Conservation (phyloP, 1,140 invertebrate species). For the Neodiprion fabricii region DNA sequence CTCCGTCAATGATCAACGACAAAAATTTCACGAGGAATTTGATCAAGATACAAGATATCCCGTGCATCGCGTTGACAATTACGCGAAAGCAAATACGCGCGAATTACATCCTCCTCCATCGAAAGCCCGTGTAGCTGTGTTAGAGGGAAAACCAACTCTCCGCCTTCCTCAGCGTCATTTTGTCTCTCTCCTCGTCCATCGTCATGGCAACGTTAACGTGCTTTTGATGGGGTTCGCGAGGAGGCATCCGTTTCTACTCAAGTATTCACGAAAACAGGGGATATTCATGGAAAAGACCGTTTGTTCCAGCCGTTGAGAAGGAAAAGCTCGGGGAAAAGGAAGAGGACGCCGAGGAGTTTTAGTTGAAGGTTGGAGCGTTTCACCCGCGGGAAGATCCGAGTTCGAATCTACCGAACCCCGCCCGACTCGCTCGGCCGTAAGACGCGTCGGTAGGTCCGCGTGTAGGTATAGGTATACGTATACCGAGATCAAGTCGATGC, state of each 20-base stretch:
- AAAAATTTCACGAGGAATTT: neutral
- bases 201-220: slow-evolving; percentile 47
- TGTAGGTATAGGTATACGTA: too few species aligned
- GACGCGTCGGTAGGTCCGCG: too few species aligned
- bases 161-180: too few species aligned
- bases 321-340: slow-evolving; percentile 22
- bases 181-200: neutral
- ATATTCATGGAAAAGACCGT: slow-evolving; percentile 16
- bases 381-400: neutral
- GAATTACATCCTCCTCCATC: too few species aligned
- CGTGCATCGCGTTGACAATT: too few species aligned
- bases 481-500: neutral
- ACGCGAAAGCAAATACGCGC: too few species aligned
- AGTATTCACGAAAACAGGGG: slow-evolving; percentile 42
- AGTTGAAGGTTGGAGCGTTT: slow-evolving; percentile 3
- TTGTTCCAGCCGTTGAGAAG: slow-evolving; percentile 25
- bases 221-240: slow-evolving; percentile 45
- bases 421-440: too few species aligned
- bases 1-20: too few species aligned
- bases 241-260: slow-evolving; percentile 25
- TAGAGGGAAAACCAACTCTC: too few species aligned
- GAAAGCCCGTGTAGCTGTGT: too few species aligned
- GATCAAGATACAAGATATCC: too few species aligned
- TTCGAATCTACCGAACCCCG: slow-evolving; percentile 8
- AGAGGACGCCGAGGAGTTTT: neutral